phyloP scores from a whole-genome alignment of 2,888 invertebrate species.

The Drosophila hawaiiensis region DNA sequence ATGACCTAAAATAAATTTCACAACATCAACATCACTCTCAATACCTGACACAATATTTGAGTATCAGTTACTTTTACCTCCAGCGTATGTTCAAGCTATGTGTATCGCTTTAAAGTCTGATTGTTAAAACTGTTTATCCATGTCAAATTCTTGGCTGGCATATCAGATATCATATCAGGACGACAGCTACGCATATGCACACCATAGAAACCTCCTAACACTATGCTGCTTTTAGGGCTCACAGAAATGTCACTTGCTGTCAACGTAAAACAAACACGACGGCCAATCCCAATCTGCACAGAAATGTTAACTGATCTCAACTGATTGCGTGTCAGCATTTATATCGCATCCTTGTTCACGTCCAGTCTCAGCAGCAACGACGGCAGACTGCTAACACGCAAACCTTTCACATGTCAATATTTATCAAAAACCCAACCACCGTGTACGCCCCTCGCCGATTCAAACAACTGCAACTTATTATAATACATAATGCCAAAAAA shows the following conservation, averaged over 20 bases:
- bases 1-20: not conserved
- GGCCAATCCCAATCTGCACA: constrained; percentile 45
- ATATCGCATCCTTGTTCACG: constrained; percentile 24
- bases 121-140: constrained; percentile 30
- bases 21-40: not conserved
- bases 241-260: constrained; percentile 70
- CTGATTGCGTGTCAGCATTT: constrained; percentile 77
- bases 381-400: constrained; percentile 25
- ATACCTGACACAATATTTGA: not conserved
- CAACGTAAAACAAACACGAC: constrained; percentile 66
- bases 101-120: not conserved
- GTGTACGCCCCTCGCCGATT: not conserved
- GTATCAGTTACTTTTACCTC: not conserved
- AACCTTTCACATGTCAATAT: constrained; percentile 72
- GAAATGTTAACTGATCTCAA: constrained; percentile 72
- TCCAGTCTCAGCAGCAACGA: constrained; percentile 19
- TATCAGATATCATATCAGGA: constrained; percentile 41
- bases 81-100: not conserved
- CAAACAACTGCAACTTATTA: constrained; percentile 67
- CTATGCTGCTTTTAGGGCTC: constrained; percentile 11
- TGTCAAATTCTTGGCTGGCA: constrained; percentile 34
- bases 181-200: constrained; percentile 26
- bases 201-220: not conserved
- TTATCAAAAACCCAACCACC: constrained; percentile 55
- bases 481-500: constrained; percentile 72